Conservation (phyloP, 2,888 invertebrate genomes). For the Neoaliturus tenellus region DNA sequence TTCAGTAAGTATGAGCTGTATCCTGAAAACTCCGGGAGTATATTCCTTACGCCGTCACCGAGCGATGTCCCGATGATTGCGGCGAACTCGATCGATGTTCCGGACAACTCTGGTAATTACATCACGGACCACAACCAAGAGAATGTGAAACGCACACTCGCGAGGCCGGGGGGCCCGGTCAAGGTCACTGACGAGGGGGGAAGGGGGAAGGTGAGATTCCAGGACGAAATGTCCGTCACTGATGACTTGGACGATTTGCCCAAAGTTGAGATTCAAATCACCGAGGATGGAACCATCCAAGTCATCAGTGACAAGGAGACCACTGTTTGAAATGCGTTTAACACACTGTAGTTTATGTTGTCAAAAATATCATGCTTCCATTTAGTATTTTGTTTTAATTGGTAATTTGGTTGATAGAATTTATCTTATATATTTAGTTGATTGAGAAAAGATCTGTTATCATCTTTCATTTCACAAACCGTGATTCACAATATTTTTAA, state of each 20-base stretch:
- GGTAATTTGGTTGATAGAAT: not conserved
- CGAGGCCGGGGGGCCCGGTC: conserved; percentile 62
- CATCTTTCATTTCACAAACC: not conserved
- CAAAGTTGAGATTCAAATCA: conserved; percentile 83
- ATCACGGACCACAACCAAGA: conserved; percentile 62
- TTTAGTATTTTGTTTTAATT: not conserved
- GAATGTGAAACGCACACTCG: conserved; percentile 59
- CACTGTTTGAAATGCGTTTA: conserved; percentile 73
- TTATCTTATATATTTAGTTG: not conserved
- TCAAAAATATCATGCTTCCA: conserved; percentile 28
- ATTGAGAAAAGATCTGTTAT: not conserved
- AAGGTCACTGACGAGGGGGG: conserved; percentile 60
- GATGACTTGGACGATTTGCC: conserved; percentile 72
- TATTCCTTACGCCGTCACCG: conserved; percentile 75
- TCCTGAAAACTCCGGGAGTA: conserved; percentile 63
- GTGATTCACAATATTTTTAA: not conserved
- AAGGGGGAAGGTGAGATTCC: conserved; percentile 63
- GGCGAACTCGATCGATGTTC: conserved; percentile 68
- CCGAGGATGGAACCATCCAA: conserved; percentile 84
- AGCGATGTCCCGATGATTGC: conserved; percentile 75
- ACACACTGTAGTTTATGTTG: not conserved
- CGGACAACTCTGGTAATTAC: conserved; percentile 55
- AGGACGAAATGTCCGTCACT: conserved; percentile 70
- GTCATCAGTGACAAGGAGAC: conserved; percentile 88
- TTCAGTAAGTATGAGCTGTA: conserved; percentile 73